phyloP scores from a whole-genome alignment of 2,797 vertebrate species.

The Podargus strigoides region DNA sequence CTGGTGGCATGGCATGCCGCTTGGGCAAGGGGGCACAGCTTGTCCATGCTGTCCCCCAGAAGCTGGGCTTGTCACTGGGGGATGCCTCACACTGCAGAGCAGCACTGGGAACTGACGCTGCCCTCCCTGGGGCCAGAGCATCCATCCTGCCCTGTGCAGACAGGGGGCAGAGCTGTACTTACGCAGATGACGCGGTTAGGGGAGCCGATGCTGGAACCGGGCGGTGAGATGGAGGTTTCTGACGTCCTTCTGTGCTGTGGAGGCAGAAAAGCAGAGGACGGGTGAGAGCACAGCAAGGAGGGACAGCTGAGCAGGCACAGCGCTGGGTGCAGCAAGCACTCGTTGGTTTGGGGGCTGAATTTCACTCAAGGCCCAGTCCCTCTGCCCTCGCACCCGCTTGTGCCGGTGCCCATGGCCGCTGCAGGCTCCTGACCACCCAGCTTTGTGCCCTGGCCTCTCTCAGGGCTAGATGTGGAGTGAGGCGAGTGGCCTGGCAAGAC shows the following conservation, averaged over 20 bases:
- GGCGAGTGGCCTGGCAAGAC: not conserved
- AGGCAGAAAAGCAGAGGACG: not conserved
- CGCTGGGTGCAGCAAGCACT: not conserved
- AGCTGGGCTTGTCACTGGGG: not conserved
- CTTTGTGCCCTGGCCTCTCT: not conserved
- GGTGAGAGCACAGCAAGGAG: not conserved
- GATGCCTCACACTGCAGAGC: not conserved
- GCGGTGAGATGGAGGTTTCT: conserved; percentile 95
- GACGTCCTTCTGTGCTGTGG: conserved; percentile 92
- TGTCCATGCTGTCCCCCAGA: not conserved
- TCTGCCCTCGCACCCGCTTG: not conserved
- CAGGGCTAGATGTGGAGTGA: not conserved
- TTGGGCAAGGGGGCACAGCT: fast-evolving
- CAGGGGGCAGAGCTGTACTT: conserved; percentile 68
- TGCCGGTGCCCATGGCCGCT: fast-evolving
- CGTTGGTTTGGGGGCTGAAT: not conserved
- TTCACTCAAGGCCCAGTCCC: not conserved
- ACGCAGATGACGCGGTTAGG: conserved; percentile 96
- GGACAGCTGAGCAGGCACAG: not conserved
- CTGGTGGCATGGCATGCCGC: fast-evolving
- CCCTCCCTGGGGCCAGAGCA: fast-evolving
- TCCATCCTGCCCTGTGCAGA: fast-evolving
- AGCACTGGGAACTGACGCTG: not conserved
- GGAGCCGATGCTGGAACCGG: conserved; percentile 95
- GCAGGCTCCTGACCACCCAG: not conserved